A percentile compares a stretch with the other conserved stretches of the same genome.
These are phyloP conservation scores for Drosophila ananassae DNA, from an alignment of 1,140 invertebrate species.

Conservation along the genomic window DNA sequence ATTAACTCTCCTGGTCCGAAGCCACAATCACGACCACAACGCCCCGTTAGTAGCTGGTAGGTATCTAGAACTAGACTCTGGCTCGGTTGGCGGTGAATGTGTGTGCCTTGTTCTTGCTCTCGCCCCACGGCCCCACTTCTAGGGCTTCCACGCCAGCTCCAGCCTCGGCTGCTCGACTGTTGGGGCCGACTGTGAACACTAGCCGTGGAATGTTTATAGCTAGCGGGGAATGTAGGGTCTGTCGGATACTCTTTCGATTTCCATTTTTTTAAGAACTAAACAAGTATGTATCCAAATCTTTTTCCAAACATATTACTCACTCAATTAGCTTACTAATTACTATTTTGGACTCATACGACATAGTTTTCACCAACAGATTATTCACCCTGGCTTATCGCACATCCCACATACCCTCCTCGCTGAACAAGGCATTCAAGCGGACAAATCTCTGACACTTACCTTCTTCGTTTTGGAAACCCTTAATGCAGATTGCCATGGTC, in stretches of 20 bases:
- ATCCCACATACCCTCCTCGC: background rate
- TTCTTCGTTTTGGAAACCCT: slow-evolving; percentile 80
- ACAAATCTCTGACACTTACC: slow-evolving; percentile 60
- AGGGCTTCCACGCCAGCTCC: slow-evolving; percentile 47
- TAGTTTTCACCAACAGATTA: too few relatives aligned
- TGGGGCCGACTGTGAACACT: slow-evolving; percentile 47
- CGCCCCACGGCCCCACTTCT: slow-evolving; percentile 33
- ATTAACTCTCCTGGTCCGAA: slow-evolving; percentile 69
- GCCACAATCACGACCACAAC: slow-evolving; percentile 61
- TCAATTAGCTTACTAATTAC: background rate
- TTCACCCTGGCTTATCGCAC: background rate
- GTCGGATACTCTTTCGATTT: background rate
- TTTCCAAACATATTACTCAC: background rate
- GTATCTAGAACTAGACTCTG: slow-evolving; percentile 16
- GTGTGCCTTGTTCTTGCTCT: slow-evolving; percentile 65
- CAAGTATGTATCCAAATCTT: too few relatives aligned
- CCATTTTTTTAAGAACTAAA: background rate
- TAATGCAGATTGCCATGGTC: slow-evolving; percentile 82
- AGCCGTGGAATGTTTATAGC: slow-evolving; percentile 56
- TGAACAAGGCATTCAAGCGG: background rate
- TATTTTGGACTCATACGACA: too few relatives aligned
- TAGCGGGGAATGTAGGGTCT: background rate
- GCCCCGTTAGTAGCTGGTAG: slow-evolving; percentile 64
- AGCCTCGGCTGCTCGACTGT: slow-evolving; percentile 10
- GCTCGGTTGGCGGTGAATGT: slow-evolving; percentile 48